A percentile compares a stretch with the other conserved stretches of the same genome.
These are phyloP conservation scores for Tonatia bakeri DNA, from an alignment of 2,113 vertebrate species.

Conservation along the genomic window DNA sequence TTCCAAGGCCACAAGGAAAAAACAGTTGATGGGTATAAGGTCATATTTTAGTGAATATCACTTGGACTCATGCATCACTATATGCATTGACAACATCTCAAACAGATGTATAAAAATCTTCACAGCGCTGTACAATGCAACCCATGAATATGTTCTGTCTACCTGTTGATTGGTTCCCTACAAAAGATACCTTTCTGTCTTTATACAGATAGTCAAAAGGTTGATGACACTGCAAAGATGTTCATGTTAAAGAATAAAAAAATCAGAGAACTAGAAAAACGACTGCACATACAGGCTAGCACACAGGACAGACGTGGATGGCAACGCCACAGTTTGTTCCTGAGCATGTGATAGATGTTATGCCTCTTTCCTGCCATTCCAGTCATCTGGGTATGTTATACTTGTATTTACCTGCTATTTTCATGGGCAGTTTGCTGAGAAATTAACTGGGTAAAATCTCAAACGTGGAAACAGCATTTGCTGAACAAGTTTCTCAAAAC, in stretches of 20 bases:
- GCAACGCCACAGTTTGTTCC: neutral
- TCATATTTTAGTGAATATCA: slow-evolving; percentile 40
- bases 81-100: slow-evolving; percentile 36
- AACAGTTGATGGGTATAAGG: slow-evolving; percentile 56
- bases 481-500: neutral
- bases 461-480: neutral
- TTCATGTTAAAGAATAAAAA: slow-evolving; percentile 37
- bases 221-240: slow-evolving; percentile 59
- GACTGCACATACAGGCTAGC: neutral
- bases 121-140: slow-evolving; percentile 51
- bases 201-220: slow-evolving; percentile 44
- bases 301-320: neutral
- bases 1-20: neutral
- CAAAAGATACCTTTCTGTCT: slow-evolving; percentile 52
- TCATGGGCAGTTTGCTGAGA: neutral
- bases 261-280: neutral
- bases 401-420: neutral
- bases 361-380: neutral
- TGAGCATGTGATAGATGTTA: neutral
- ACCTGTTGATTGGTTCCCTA: slow-evolving; percentile 50
- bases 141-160: neutral
- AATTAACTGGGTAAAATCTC: neutral
- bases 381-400: neutral
- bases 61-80: slow-evolving; percentile 29
- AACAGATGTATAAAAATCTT: slow-evolving; percentile 60